These are phyloP conservation scores for Chauna torquata DNA, from an alignment of 2,113 vertebrate genomes.

Conservation along the genomic window DNA sequence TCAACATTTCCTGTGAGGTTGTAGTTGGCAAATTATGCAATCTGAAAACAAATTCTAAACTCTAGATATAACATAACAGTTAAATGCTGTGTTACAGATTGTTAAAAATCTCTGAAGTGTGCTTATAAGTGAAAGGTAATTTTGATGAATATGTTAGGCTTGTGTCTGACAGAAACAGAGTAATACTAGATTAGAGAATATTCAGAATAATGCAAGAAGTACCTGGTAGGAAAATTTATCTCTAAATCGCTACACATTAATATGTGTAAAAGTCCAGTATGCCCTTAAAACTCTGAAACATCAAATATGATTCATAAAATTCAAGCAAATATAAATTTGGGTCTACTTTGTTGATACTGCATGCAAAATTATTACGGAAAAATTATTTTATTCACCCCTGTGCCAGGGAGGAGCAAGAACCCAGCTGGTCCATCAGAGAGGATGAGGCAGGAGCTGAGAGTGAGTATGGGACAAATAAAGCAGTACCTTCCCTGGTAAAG, in stretches of 20 bases:
- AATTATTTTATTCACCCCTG: not conserved
- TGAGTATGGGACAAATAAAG: accelerated
- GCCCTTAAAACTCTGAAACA: not conserved
- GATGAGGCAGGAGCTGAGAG: not conserved
- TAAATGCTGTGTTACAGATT: not conserved
- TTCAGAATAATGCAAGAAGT: not conserved
- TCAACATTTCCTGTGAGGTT: not conserved
- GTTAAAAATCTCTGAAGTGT: not conserved
- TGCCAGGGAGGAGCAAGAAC: not conserved
- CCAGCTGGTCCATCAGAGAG: not conserved
- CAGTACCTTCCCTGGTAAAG: not conserved
- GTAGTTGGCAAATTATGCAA: not conserved
- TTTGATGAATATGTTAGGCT: not conserved
- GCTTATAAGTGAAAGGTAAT: not conserved
- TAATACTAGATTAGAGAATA: not conserved
- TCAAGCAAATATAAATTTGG: not conserved
- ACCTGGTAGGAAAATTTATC: not conserved
- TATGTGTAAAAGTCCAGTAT: not conserved
- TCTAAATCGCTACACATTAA: not conserved
- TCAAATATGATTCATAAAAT: not conserved
- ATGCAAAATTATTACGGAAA: not conserved
- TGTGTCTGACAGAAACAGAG: not conserved
- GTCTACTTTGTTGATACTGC: not conserved
- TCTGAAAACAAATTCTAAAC: not conserved
- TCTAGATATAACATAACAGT: not conserved